A percentile compares a stretch with the other conserved stretches of the same genome.
Conservation (phyloP, 2,888 invertebrate species). For the Melanchra persicariae region DNA sequence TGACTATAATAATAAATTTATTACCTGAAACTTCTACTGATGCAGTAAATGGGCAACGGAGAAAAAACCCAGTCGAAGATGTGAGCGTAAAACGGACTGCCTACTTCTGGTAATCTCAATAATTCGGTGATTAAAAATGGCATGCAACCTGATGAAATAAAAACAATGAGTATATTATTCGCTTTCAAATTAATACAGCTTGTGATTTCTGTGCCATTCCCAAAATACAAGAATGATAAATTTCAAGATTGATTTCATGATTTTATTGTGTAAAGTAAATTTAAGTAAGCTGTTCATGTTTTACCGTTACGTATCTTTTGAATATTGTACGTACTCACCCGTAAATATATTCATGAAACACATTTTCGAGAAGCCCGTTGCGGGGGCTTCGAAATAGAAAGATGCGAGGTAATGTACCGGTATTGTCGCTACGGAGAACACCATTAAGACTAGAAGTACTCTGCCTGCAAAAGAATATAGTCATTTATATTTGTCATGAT, state of each 20-base stretch:
- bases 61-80: constrained; percentile 93
- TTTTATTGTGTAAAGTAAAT: constrained; percentile 29
- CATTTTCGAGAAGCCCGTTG: constrained; percentile 94
- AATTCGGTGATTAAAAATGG: constrained; percentile 93
- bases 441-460: constrained; percentile 91
- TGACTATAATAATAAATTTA: constrained; percentile 29
- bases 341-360: constrained; percentile 93
- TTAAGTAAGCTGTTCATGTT: constrained; percentile 42
- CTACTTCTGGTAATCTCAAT: constrained; percentile 92
- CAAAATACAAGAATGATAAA: constrained; percentile 46
- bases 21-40: constrained; percentile 87
- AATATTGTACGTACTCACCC: constrained; percentile 70
- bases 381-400: constrained; percentile 93
- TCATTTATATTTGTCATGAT: not conserved
- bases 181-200: constrained; percentile 40
- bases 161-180: constrained; percentile 50
- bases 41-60: constrained; percentile 92
- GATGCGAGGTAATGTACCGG: constrained; percentile 94
- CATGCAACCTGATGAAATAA: constrained; percentile 92
- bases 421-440: constrained; percentile 93
- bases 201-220: constrained; percentile 34
- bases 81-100: constrained; percentile 91
- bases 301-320: constrained; percentile 1
- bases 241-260: constrained; percentile 25
- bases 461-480: constrained; percentile 84